Conservation (phyloP, 2,888 invertebrate genomes). For the Xanthostigma xanthostigma region DNA sequence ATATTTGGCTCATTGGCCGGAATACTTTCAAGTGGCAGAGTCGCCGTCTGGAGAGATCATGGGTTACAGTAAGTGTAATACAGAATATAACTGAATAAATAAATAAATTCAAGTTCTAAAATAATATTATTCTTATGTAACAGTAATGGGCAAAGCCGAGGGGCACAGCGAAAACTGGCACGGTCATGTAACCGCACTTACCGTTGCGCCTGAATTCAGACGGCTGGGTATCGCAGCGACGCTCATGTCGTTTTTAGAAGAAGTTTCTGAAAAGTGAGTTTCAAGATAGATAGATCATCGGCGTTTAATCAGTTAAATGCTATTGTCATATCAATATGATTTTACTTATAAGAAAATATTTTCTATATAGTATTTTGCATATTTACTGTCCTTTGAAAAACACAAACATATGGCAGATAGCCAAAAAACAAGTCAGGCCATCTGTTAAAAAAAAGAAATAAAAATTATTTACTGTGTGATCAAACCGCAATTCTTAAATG, state of each 20-base stretch:
- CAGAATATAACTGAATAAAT: not conserved
- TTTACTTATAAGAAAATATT: slow-evolving; percentile 4
- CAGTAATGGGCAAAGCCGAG: slow-evolving; percentile 99
- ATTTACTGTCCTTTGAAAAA: too few relatives aligned
- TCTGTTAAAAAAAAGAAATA: too few relatives aligned
- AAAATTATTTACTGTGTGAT: too few relatives aligned
- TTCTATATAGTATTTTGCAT: not conserved
- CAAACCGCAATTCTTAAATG: too few relatives aligned
- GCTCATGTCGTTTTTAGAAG: slow-evolving; percentile 88
- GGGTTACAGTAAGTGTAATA: slow-evolving; percentile 78
- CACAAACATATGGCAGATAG: too few relatives aligned
- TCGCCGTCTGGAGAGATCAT: slow-evolving; percentile 92
- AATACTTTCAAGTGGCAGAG: slow-evolving; percentile 95
- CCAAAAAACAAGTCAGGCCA: too few relatives aligned
- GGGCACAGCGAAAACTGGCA: slow-evolving; percentile 95
- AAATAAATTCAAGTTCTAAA: not conserved
- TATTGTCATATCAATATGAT: not conserved
- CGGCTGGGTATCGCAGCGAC: slow-evolving; percentile 83
- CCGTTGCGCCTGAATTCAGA: slow-evolving; percentile 88
- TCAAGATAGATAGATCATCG: not conserved
- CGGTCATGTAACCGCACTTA: slow-evolving; percentile 96
- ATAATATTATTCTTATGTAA: slow-evolving; percentile 18
- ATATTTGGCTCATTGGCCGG: slow-evolving; percentile 96
- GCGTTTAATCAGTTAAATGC: not conserved
- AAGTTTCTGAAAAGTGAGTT: slow-evolving; percentile 82